Percentiles rank a stretch among this genome's conserved stretches.
Conservation (phyloP, 1,140 invertebrate species). For the Pseudachorutes palmiensis region DNA sequence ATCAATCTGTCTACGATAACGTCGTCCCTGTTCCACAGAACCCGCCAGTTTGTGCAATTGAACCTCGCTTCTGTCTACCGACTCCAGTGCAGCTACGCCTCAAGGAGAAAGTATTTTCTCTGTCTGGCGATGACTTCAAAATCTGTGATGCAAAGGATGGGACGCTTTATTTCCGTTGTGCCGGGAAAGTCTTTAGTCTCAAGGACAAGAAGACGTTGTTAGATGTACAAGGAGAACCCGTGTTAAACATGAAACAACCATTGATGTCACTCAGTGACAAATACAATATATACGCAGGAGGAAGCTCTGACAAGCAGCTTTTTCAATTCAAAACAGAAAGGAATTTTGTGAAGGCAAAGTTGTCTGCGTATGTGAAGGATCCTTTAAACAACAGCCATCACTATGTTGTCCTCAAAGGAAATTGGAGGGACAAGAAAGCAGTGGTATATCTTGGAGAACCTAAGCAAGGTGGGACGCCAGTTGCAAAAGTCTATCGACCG, state of each 20-base stretch:
- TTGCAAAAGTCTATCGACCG: constrained; percentile 27
- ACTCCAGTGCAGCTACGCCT: constrained; percentile 21
- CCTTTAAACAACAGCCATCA: neutral
- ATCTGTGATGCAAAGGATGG: constrained; percentile 19
- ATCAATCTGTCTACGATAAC: neutral
- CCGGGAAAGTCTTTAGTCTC: constrained; percentile 27
- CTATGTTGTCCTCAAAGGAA: constrained; percentile 24
- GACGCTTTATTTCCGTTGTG: constrained; percentile 27
- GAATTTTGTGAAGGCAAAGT: constrained; percentile 27
- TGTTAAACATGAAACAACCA: constrained; percentile 26
- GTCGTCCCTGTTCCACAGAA: constrained; percentile 5
- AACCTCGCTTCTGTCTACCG: constrained; percentile 25
- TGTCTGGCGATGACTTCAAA: constrained; percentile 30
- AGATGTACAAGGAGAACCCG: constrained; percentile 23
- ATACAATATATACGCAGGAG: constrained; percentile 25
- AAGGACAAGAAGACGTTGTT: constrained; percentile 24
- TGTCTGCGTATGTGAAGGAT: constrained; percentile 16
- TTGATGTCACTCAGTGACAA: constrained; percentile 25
- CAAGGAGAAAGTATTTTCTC: constrained; percentile 23
- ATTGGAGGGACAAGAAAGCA: constrained; percentile 28
- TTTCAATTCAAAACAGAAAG: constrained; percentile 22
- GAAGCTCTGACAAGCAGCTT: constrained; percentile 21
- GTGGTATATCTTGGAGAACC: constrained; percentile 27
- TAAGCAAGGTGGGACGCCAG: constrained; percentile 24
- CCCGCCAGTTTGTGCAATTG: constrained; percentile 25